These are phyloP conservation scores for Eupithecia vulgata DNA, from an alignment of 2,888 invertebrate species.

Conservation along the genomic window DNA sequence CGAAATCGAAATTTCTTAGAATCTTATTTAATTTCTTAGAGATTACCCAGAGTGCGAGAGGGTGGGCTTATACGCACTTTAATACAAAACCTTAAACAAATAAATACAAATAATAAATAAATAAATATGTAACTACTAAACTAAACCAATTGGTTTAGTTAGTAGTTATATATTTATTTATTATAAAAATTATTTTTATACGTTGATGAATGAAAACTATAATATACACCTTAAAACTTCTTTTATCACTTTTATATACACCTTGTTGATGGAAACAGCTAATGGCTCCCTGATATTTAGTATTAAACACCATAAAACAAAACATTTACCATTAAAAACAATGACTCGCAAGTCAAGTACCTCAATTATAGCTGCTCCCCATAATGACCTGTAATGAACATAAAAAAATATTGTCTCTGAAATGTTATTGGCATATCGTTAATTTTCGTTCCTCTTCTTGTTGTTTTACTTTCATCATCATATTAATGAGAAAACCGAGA, in stretches of 20 bases:
- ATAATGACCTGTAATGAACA: conserved; percentile 5
- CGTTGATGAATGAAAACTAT: no score
- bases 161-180: no score
- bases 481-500: neutral
- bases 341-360: neutral
- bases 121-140: no score
- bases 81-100: no score
- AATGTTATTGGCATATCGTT: neutral
- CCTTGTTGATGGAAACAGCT: neutral
- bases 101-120: no score
- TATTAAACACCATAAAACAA: conserved; percentile 5
- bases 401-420: conserved; percentile 5
- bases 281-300: neutral
- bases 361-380: neutral
- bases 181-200: no score
- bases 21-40: no score
- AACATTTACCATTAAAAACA: conserved; percentile 3
- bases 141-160: no score
- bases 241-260: neutral
- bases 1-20: no score
- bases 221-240: neutral
- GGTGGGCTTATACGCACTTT: no score
- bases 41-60: no score
- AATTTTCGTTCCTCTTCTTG: neutral
- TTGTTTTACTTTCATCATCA: neutral